phyloP scores from a whole-genome alignment of 2,888 invertebrate species.

The Lasioglossum vierecki region DNA sequence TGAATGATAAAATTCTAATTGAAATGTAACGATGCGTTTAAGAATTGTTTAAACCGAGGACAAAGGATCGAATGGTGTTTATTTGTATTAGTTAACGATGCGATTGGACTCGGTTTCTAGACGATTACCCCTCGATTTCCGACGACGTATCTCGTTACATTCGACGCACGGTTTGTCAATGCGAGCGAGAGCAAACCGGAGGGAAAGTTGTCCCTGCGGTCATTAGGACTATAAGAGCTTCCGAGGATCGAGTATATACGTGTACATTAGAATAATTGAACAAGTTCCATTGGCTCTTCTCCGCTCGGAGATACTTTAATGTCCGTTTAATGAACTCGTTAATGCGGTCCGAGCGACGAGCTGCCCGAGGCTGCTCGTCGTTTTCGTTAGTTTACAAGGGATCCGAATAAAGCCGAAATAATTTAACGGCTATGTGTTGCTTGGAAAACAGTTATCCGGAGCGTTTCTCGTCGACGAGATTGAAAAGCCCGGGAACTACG shows the following conservation, averaged over 20 bases:
- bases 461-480: not conserved
- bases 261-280: constrained; percentile 29
- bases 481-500: not conserved
- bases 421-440: not conserved
- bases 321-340: constrained; percentile 52
- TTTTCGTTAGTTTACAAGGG: not conserved
- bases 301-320: constrained; percentile 48
- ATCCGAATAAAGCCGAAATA: not conserved
- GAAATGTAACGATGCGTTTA: too few relatives aligned
- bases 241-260: not conserved
- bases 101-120: not conserved
- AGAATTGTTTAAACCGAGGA: too few relatives aligned
- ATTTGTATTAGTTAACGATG: not conserved
- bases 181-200: not conserved
- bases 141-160: not conserved
- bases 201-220: not conserved
- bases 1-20: too few relatives aligned
- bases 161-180: not conserved
- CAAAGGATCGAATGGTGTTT: too few relatives aligned
- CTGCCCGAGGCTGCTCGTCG: not conserved
- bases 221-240: not conserved
- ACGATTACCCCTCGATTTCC: not conserved
- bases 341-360: constrained; percentile 25
- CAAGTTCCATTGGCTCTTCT: constrained; percentile 35
- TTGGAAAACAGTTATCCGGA: not conserved